Evolutionary conservation across 2,113 vertebrate species (phyloP), one percentile per base, ranked within the genome.

Genomic region (Paradoxurus hermaphroditus): DNA sequence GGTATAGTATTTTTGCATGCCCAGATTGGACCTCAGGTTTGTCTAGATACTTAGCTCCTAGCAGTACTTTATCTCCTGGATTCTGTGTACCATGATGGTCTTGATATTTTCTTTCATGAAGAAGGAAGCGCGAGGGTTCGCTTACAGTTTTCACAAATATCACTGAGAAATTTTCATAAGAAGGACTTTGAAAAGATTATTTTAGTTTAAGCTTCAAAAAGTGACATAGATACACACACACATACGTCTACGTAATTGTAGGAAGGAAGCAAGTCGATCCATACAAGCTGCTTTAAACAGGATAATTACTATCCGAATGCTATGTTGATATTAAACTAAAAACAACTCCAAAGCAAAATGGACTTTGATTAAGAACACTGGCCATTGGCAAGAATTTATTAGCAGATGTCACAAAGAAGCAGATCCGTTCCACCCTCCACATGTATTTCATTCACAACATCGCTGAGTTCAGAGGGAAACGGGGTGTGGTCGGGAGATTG

Each of bases 291-390:
- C 59, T 93, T 44, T 65, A 82, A 78, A 78, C 2, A 77, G 44
- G 70, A 39, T 92, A 73, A 96, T 94, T 97, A 59, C 68, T 87
- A 15, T 84, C 13, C n/a, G 25, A 84, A 90, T 92, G 44, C 25
- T 44, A 31, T 87, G 83, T 88, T 96, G 93, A 97, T 75, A 96
- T 90, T 95, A 93, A 81, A 95, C 68, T 78, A 68, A 65, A 91
- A 87, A 77, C 27, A 93, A 83, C 87, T 46, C 68, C 19, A 51
- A 86, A 90, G 63, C 36, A 88, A 96, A 95, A 87, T 78, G 79
- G 51, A 87, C 77, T 94, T 88, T 94, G 92, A 92, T 96, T 75
- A 92, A 96, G 81, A 90, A 49, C 65, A 91, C 65, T 95, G 96
- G 87, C 95, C 93, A 46, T 59, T 90, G 90, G 27, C 7, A 79